Evolutionary conservation across 2,113 vertebrate species (phyloP).

Genomic region (Austrofundulus limnaeus): DNA sequence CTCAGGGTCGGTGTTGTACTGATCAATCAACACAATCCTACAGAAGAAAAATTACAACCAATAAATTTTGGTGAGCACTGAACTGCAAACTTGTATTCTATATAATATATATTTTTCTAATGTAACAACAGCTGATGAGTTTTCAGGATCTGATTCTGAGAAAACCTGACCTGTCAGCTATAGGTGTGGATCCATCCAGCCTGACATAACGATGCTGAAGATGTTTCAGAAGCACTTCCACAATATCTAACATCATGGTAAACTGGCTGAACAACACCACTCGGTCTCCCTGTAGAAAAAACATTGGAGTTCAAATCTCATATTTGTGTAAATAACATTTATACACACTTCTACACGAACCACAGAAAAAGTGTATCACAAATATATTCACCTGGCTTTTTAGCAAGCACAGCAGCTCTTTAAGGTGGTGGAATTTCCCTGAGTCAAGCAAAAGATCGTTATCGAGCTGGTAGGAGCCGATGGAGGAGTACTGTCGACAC

Average conservation of each 20-base stretch:
- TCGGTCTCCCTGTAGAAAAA: constrained; percentile 84
- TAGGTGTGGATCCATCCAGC: constrained; percentile 92
- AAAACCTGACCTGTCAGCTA: constrained; percentile 83
- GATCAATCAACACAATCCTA: constrained; percentile 94
- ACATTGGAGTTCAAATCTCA: not conserved
- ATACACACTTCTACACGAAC: not conserved
- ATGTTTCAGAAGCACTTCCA: constrained; percentile 90
- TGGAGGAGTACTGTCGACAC: constrained; percentile 86
- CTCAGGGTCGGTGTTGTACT: constrained; percentile 91
- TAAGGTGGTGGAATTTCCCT: constrained; percentile 89
- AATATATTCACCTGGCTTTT: constrained; percentile 83
- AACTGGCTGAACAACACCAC: constrained; percentile 98
- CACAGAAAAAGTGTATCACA: not conserved
- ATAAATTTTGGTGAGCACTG: not conserved
- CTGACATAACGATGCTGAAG: constrained; percentile 87
- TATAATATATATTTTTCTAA: not conserved
- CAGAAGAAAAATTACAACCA: not conserved
- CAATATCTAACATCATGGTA: constrained; percentile 95
- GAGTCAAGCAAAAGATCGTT: constrained; percentile 88
- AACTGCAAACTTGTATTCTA: not conserved
- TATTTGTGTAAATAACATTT: not conserved
- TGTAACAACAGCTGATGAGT: constrained; percentile 1
- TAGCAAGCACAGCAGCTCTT: constrained; percentile 80
- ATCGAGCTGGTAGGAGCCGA: constrained; percentile 85
- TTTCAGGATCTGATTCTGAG: not conserved